phyloP scores from a whole-genome alignment of 2,888 invertebrate genomes.

The Cataglyphis albicans region DNA sequence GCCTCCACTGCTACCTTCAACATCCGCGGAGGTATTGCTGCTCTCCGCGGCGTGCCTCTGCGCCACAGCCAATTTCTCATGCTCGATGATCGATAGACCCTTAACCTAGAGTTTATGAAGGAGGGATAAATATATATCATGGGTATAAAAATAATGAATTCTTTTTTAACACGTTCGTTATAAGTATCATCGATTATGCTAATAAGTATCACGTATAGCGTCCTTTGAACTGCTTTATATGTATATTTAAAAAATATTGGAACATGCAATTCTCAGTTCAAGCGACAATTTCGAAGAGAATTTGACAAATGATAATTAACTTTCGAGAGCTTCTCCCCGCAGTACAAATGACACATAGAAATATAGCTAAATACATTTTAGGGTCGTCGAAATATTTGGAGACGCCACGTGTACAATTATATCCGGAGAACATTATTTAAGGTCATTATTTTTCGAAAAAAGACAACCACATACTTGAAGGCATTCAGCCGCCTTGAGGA shows the following conservation, averaged over 20 bases:
- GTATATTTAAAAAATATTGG: background rate
- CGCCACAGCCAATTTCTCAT: slow-evolving; percentile 89
- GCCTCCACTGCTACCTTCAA: slow-evolving; percentile 84
- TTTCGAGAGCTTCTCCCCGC: background rate
- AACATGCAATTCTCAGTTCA: background rate
- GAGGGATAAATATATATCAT: background rate
- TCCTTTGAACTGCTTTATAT: background rate
- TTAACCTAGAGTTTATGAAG: slow-evolving; percentile 87
- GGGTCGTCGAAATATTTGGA: background rate
- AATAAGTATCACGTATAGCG: background rate
- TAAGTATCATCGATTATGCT: background rate
- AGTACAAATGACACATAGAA: background rate
- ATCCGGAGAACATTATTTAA: slow-evolving; percentile 55
- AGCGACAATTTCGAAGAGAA: background rate
- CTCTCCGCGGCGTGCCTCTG: slow-evolving; percentile 86
- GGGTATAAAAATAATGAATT: background rate
- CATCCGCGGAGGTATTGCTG: slow-evolving; percentile 81
- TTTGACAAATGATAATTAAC: slow-evolving; percentile 33
- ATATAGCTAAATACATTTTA: background rate
- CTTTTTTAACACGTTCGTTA: background rate
- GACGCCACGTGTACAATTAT: slow-evolving; percentile 42
- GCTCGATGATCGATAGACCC: slow-evolving; percentile 92
- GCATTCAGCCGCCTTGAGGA: slow-evolving; percentile 96
- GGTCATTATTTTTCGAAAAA: slow-evolving; percentile 66
- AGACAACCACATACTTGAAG: slow-evolving; percentile 89